A percentile compares a stretch with the other conserved stretches of the same genome.
Conservation (phyloP, 2,797 vertebrate genomes). For the Semotilus atromaculatus region DNA sequence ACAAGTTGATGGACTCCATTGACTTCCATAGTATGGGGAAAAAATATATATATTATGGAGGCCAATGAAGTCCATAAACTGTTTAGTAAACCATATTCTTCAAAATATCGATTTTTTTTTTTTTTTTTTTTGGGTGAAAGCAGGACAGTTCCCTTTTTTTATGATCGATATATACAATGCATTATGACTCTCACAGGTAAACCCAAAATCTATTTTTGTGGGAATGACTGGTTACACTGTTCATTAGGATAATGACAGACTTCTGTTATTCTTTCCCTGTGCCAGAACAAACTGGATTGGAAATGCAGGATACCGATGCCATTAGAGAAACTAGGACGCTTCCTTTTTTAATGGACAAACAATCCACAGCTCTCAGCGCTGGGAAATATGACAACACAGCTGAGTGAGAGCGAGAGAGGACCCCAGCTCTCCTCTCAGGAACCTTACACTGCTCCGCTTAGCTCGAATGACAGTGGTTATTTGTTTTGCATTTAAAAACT, state of each 20-base stretch:
- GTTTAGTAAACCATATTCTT: too few relatives aligned
- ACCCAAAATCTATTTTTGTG: not conserved
- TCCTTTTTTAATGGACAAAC: constrained; percentile 29
- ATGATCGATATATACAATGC: not conserved
- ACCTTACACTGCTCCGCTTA: constrained; percentile 18
- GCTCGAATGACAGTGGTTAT: constrained; percentile 36
- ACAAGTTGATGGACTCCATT: too few relatives aligned
- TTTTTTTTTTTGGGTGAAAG: too few relatives aligned
- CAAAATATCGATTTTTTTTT: too few relatives aligned
- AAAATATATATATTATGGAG: too few relatives aligned
- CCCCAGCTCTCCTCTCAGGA: not conserved
- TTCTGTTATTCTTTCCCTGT: constrained; percentile 18
- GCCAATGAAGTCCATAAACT: too few relatives aligned
- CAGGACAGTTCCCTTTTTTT: too few relatives aligned
- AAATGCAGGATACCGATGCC: not conserved
- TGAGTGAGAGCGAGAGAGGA: constrained; percentile 23
- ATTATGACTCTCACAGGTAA: not conserved
- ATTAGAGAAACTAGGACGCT: constrained; percentile 21
- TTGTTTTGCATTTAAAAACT: constrained; percentile 42
- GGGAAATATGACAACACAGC: constrained; percentile 15
- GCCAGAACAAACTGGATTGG: not conserved
- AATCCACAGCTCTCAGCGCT: constrained; percentile 11
- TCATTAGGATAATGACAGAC: constrained; percentile 26
- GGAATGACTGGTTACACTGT: not conserved
- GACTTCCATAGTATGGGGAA: too few relatives aligned